Evolutionary conservation across 2,113 vertebrate species (phyloP).

Genomic region (Lophius piscatorius): DNA sequence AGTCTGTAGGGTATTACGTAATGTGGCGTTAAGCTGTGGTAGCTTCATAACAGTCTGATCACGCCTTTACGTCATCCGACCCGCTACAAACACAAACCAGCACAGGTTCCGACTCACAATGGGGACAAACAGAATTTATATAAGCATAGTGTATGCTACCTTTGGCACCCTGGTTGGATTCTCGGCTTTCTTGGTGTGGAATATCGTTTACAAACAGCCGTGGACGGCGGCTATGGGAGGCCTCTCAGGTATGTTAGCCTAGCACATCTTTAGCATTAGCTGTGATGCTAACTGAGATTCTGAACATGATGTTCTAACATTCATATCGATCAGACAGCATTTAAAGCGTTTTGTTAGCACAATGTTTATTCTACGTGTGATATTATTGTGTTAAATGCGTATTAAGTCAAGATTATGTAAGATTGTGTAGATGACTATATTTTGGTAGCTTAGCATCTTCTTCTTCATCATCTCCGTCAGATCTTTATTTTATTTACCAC

Average conservation of each 20-base stretch:
- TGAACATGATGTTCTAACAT: neutral
- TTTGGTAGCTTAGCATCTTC: too few species aligned
- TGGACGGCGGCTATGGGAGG: conserved; percentile 91
- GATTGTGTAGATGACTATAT: too few species aligned
- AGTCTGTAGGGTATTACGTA: conserved; percentile 52
- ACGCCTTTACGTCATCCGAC: neutral
- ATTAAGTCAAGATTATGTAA: too few species aligned
- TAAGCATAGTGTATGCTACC: conserved; percentile 84
- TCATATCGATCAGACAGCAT: too few species aligned
- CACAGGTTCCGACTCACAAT: conserved; percentile 38
- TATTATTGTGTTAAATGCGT: too few species aligned
- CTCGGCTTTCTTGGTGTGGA: conserved; percentile 90
- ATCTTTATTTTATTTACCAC: too few species aligned
- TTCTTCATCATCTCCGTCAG: too few species aligned
- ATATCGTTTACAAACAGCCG: conserved; percentile 84
- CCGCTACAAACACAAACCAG: neutral
- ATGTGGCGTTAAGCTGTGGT: conserved; percentile 61
- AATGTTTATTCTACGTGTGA: too few species aligned
- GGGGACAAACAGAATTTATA: conserved; percentile 66
- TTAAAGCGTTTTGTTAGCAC: too few species aligned
- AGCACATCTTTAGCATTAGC: too few species aligned
- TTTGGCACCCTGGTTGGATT: conserved; percentile 82
- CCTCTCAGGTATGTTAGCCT: conserved; percentile 83
- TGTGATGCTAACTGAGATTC: neutral
- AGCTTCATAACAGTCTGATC: conserved; percentile 8